Percentiles rank a stretch among this genome's conserved stretches.
Conservation (phyloP, 2,113 vertebrate species). For the Gavialis gangeticus region DNA sequence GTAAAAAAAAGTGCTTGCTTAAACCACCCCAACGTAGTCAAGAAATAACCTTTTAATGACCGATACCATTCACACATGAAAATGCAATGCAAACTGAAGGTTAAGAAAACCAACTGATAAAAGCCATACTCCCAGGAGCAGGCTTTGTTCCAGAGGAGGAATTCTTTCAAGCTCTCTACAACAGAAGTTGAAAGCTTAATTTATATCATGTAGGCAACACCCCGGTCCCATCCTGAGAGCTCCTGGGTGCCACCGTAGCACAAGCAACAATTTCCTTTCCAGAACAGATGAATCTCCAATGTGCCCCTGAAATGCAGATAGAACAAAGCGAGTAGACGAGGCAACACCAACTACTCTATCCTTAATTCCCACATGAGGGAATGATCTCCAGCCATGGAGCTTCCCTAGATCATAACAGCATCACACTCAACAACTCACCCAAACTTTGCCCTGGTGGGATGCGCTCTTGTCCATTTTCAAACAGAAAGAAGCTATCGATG, state of each 20-base stretch:
- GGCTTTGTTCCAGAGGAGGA: neutral
- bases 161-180: neutral
- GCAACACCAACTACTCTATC: neutral
- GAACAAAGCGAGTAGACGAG: neutral
- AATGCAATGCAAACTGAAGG: neutral
- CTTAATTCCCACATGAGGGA: neutral
- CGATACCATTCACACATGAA: neutral
- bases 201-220: neutral
- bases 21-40: neutral
- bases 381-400: neutral
- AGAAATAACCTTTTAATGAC: neutral
- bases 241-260: neutral
- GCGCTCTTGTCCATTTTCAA: accelerated
- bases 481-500: accelerated
- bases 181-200: neutral
- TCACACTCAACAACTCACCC: accelerated
- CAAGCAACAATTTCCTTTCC: neutral
- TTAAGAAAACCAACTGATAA: no score
- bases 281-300: no score
- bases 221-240: neutral
- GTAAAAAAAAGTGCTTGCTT: neutral
- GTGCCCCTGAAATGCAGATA: neutral
- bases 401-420: accelerated
- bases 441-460: neutral
- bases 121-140: no score